Evolutionary conservation across 2,113 vertebrate genomes (phyloP).

Genomic region (Semnopithecus entellus): DNA sequence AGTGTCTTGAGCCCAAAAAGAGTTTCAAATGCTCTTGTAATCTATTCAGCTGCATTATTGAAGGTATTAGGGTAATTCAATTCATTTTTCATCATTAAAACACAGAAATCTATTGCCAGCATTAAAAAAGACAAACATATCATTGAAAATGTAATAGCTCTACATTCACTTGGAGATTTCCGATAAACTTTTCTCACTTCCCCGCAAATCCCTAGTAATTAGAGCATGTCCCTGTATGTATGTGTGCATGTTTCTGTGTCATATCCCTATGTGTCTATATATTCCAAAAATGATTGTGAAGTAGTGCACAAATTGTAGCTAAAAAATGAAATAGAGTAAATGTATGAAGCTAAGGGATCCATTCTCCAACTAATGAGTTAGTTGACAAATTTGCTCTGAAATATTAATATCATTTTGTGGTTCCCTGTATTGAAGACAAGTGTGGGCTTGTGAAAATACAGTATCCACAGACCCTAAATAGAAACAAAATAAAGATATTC

Average conservation of each 20-base stretch:
- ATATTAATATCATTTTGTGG: background rate
- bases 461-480: background rate
- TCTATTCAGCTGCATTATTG: background rate
- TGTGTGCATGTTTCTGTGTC: background rate
- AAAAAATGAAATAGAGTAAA: background rate
- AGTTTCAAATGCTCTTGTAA: background rate
- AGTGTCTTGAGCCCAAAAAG: background rate
- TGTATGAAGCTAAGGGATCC: background rate
- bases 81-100: conserved; percentile 18
- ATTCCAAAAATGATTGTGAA: background rate
- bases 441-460: background rate
- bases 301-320: background rate
- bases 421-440: background rate
- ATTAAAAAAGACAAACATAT: background rate
- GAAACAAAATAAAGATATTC: background rate
- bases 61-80: background rate
- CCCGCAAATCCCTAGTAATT: background rate
- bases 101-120: background rate
- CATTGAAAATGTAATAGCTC: background rate
- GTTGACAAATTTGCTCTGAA: background rate
- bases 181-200: background rate
- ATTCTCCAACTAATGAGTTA: background rate
- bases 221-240: background rate
- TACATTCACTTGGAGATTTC: background rate
- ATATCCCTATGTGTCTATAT: background rate